Evolutionary conservation across 2,797 vertebrate species (phyloP).

Genomic region (Mormyrus proboscirostris): DNA sequence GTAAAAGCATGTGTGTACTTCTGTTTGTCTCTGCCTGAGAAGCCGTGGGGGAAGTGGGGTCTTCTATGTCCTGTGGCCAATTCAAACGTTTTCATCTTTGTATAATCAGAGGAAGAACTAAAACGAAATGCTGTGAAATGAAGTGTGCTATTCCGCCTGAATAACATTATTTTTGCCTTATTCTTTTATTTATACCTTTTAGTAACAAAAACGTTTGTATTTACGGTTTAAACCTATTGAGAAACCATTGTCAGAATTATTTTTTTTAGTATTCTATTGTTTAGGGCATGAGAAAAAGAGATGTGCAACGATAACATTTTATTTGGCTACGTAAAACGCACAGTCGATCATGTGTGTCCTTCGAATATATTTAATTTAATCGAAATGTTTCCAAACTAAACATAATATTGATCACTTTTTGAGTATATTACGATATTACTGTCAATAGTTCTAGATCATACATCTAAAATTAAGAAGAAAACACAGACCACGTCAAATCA

Average conservation of each 20-base stretch:
- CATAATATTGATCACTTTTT: neutral
- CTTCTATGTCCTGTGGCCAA: conserved; percentile 39
- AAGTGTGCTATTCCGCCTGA: neutral
- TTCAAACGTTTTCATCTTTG: conserved; percentile 37
- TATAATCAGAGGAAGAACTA: conserved; percentile 17
- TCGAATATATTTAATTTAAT: neutral
- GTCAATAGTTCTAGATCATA: neutral
- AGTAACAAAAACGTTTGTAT: neutral
- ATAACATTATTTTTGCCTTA: neutral
- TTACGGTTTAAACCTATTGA: neutral
- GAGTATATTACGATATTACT: neutral
- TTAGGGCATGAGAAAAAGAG: neutral
- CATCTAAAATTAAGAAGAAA: neutral
- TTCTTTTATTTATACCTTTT: neutral
- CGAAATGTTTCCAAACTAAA: neutral
- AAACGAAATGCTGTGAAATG: neutral
- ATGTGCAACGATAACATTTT: neutral
- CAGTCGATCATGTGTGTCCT: neutral
- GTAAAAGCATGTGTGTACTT: conserved; percentile 44
- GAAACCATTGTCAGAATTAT: neutral
- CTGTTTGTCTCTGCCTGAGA: conserved; percentile 11
- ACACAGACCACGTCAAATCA: neutral
- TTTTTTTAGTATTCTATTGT: neutral
- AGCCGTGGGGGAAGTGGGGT: conserved; percentile 32
- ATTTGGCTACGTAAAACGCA: neutral